Percentiles rank a stretch among this genome's conserved stretches.
Evolutionary conservation across 2,888 invertebrate species (phyloP).

Genomic region (Tanytarsus gracilentus): DNA sequence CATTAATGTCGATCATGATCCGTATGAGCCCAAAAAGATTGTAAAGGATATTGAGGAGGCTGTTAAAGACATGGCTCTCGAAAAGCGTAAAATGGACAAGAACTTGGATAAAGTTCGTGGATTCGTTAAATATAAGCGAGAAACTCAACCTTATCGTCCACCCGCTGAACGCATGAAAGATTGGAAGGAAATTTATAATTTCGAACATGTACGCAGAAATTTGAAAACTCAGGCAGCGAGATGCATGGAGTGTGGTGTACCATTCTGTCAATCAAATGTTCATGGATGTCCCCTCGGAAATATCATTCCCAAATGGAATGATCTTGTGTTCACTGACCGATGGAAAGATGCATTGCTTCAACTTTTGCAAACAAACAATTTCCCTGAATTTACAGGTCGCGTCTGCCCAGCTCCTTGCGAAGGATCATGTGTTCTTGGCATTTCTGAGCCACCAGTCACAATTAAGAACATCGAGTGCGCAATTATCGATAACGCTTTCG

Average conservation of each 20-base stretch:
- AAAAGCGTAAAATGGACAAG: slow-evolving; percentile 72
- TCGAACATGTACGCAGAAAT: slow-evolving; percentile 76
- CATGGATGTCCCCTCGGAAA: slow-evolving; percentile 97
- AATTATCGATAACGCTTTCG: slow-evolving; percentile 96
- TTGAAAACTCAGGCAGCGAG: slow-evolving; percentile 83
- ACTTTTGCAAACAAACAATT: slow-evolving; percentile 95
- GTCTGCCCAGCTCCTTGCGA: slow-evolving; percentile 97
- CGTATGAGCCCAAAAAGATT: slow-evolving; percentile 36
- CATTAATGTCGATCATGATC: slow-evolving; percentile 42
- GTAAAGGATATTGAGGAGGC: slow-evolving; percentile 83
- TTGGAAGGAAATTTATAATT: slow-evolving; percentile 96
- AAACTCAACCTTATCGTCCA: slow-evolving; percentile 75
- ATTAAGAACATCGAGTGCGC: slow-evolving; percentile 99
- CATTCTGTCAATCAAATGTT: slow-evolving; percentile 84
- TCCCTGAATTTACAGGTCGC: slow-evolving; percentile 94
- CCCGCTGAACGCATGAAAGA: slow-evolving; percentile 79
- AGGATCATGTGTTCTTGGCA: slow-evolving; percentile 93
- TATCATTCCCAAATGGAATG: slow-evolving; percentile 99
- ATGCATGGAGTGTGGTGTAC: slow-evolving; percentile 99
- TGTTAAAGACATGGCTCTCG: slow-evolving; percentile 63
- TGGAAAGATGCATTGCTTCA: slow-evolving; percentile 92
- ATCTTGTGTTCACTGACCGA: slow-evolving; percentile 85
- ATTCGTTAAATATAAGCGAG: slow-evolving; percentile 92
- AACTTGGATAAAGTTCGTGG: slow-evolving; percentile 78
- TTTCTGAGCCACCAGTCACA: slow-evolving; percentile 93